Conservation (phyloP, 2,797 vertebrate species). For the Danio albolineatus region DNA sequence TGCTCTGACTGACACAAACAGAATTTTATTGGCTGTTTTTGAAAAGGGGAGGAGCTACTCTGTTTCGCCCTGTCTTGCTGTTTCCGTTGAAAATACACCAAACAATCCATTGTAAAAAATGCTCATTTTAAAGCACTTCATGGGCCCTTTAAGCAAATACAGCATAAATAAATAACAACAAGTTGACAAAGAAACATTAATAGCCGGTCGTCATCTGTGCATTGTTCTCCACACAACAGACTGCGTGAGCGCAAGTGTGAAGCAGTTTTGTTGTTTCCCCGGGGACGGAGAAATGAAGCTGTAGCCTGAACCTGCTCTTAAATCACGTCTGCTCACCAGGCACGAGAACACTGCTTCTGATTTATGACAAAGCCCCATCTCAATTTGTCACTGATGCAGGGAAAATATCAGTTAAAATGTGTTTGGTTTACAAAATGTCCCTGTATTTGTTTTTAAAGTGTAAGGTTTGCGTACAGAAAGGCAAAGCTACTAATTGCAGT, state of each 20-base stretch:
- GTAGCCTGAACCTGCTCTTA: constrained; percentile 71
- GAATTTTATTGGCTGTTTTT: no score
- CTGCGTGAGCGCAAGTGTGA: constrained; percentile 33
- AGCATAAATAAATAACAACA: constrained; percentile 24
- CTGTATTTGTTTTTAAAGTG: constrained; percentile 57
- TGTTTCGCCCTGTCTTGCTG: no score
- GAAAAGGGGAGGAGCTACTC: no score
- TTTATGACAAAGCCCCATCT: constrained; percentile 77
- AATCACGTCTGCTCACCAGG: constrained; percentile 76
- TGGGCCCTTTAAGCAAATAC: constrained; percentile 8
- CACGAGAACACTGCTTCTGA: constrained; percentile 71
- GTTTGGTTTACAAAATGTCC: constrained; percentile 71
- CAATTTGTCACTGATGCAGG: constrained; percentile 78
- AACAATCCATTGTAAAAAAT: no score
- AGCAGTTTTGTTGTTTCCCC: constrained; percentile 51
- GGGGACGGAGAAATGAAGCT: constrained; percentile 57
- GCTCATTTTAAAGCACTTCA: no score
- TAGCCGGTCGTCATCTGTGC: background rate
- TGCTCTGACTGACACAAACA: no score
- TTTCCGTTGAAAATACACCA: no score
- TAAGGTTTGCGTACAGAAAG: constrained; percentile 55
- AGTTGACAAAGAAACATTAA: constrained; percentile 10
- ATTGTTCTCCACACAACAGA: constrained; percentile 47
- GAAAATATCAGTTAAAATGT: constrained; percentile 79
- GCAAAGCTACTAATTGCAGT: constrained; percentile 20